Conservation (phyloP, 2,113 vertebrate genomes). For the Pseudopipra pipra region DNA sequence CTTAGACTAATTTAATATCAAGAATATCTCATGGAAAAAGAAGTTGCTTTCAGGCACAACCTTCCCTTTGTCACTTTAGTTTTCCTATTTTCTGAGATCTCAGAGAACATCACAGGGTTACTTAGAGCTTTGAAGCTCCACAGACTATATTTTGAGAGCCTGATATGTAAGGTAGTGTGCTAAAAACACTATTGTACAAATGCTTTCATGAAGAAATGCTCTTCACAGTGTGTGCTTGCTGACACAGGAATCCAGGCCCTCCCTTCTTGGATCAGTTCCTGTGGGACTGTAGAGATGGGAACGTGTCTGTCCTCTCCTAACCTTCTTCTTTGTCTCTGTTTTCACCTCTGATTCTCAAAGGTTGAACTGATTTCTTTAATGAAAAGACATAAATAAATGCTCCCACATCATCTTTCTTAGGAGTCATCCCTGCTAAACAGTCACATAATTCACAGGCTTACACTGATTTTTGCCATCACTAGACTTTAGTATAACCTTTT, state of each 20-base stretch:
- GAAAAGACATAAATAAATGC: neutral
- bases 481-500: neutral
- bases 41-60: neutral
- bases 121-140: neutral
- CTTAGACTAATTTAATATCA: neutral
- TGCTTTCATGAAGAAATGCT: neutral
- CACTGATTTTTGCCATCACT: neutral
- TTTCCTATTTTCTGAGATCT: neutral
- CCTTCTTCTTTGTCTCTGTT: neutral
- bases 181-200: neutral
- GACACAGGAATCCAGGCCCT: neutral
- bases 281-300: neutral
- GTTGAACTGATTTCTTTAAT: neutral
- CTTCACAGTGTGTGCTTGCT: neutral
- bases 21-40: neutral
- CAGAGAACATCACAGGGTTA: neutral
- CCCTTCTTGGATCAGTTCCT: neutral
- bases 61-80: neutral
- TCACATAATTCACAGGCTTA: neutral
- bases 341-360: neutral
- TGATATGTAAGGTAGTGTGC: neutral
- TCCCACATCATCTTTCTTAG: neutral
- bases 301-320: neutral
- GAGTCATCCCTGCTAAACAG: neutral
- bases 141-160: neutral